phyloP scores from a whole-genome alignment of 2,888 invertebrate species.

The Microchrysa polita region DNA sequence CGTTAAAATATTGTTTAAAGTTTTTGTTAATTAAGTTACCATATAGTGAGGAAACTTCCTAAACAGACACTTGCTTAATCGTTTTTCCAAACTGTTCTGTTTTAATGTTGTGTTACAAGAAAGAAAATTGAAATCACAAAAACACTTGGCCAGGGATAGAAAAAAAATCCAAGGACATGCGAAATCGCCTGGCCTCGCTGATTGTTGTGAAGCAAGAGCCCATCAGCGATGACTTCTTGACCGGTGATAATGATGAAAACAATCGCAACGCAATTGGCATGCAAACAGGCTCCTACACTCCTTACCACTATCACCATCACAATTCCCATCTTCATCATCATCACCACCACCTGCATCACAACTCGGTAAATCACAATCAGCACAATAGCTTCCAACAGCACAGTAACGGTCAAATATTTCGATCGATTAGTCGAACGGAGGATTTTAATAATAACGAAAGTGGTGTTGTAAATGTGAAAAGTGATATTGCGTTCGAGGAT shows the following conservation, averaged over 20 bases:
- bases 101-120: conserved; percentile 11
- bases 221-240: conserved; percentile 51
- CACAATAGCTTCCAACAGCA: not conserved
- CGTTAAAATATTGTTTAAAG: not conserved
- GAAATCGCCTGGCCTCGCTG: conserved; percentile 64
- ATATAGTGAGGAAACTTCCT: too few species aligned
- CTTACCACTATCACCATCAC: conserved; percentile 13
- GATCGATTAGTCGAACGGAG: conserved; percentile 10
- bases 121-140: too few species aligned
- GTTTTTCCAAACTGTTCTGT: conserved; percentile 15
- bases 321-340: not conserved
- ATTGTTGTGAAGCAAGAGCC: conserved; percentile 65
- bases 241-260: conserved; percentile 47
- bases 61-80: not conserved
- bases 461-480: conserved; percentile 33
- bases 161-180: conserved; percentile 55
- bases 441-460: conserved; percentile 43
- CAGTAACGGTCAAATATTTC: not conserved
- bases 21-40: not conserved
- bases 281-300: conserved; percentile 27
- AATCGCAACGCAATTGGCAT: conserved; percentile 44
- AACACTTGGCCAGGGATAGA: too few species aligned
- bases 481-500: conserved; percentile 38
- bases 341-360: not conserved
- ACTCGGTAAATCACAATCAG: not conserved